Evolutionary conservation across 2,797 vertebrate species (phyloP).

Genomic region (Microcaecilia unicolor): DNA sequence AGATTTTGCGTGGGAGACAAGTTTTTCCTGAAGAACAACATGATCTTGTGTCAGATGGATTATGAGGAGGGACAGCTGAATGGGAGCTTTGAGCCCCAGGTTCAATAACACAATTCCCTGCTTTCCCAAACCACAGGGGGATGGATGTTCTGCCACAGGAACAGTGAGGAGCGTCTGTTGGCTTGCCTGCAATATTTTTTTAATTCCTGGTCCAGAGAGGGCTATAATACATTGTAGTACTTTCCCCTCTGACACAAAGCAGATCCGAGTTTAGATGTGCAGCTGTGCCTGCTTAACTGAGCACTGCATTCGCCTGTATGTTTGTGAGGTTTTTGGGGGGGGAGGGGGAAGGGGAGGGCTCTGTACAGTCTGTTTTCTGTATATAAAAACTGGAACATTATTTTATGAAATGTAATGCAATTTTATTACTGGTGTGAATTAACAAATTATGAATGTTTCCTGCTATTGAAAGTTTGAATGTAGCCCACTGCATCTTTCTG

Average conservation of each 20-base stretch:
- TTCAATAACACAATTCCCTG: slow-evolving; percentile 76
- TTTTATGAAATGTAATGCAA: slow-evolving; percentile 99
- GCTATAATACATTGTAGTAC: slow-evolving; percentile 81
- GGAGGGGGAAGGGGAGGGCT: slow-evolving; percentile 74
- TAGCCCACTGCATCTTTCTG: no score
- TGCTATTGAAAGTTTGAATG: no score
- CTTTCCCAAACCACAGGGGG: slow-evolving; percentile 35
- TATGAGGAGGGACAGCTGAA: slow-evolving; percentile 99
- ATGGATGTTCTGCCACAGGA: slow-evolving; percentile 69
- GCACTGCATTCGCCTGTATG: slow-evolving; percentile 92
- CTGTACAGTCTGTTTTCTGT: slow-evolving; percentile 99
- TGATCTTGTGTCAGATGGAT: slow-evolving; percentile 99
- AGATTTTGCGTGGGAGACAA: slow-evolving; percentile 98
- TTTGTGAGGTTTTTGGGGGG: slow-evolving; percentile 84
- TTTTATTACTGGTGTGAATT: slow-evolving; percentile 99
- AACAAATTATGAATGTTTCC: slow-evolving; percentile 97
- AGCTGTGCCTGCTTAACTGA: slow-evolving; percentile 93
- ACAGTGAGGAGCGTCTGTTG: slow-evolving; percentile 72
- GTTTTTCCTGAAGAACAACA: slow-evolving; percentile 99
- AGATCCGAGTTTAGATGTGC: slow-evolving; percentile 90
- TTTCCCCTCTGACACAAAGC: slow-evolving; percentile 77
- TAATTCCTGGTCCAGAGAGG: slow-evolving; percentile 77
- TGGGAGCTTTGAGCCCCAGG: slow-evolving; percentile 95
- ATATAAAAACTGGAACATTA: slow-evolving; percentile 99
- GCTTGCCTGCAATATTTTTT: slow-evolving; percentile 95